Conservation (phyloP, 2,113 vertebrate genomes). For the Misgurnus anguillicaudatus region DNA sequence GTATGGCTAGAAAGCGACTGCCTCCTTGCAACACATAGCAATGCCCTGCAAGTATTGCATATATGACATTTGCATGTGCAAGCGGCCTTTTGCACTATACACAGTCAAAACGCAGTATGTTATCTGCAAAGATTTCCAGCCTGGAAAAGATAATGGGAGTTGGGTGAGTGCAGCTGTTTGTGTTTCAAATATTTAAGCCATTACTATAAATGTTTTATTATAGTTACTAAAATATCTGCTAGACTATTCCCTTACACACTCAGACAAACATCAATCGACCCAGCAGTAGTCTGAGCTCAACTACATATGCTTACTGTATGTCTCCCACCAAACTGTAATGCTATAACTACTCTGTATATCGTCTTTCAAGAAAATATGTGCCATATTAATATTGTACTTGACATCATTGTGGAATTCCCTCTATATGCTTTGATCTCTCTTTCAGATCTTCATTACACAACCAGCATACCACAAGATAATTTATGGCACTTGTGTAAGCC, state of each 20-base stretch:
- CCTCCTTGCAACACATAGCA: too few species aligned
- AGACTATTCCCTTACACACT: background rate
- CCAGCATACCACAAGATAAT: background rate
- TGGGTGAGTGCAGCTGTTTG: slow-evolving; percentile 4
- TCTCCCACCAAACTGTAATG: background rate
- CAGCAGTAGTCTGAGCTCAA: background rate
- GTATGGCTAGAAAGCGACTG: too few species aligned
- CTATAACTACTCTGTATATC: background rate
- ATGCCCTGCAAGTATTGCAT: background rate
- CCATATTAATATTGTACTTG: background rate
- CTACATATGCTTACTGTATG: background rate
- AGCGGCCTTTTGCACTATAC: background rate
- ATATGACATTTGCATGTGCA: too few species aligned
- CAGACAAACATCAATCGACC: background rate
- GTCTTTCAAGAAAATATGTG: slow-evolving; percentile 7
- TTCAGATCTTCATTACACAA: background rate
- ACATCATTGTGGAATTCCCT: background rate
- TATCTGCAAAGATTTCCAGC: background rate
- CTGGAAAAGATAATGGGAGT: background rate
- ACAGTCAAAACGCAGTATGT: background rate
- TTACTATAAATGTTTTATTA: slow-evolving; percentile 28
- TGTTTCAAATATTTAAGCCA: background rate
- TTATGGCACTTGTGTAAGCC: background rate
- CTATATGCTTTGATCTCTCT: background rate
- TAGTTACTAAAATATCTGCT: slow-evolving; percentile 8